Evolutionary conservation across 2,797 vertebrate species (phyloP).

Genomic region (Mallotus villosus): DNA sequence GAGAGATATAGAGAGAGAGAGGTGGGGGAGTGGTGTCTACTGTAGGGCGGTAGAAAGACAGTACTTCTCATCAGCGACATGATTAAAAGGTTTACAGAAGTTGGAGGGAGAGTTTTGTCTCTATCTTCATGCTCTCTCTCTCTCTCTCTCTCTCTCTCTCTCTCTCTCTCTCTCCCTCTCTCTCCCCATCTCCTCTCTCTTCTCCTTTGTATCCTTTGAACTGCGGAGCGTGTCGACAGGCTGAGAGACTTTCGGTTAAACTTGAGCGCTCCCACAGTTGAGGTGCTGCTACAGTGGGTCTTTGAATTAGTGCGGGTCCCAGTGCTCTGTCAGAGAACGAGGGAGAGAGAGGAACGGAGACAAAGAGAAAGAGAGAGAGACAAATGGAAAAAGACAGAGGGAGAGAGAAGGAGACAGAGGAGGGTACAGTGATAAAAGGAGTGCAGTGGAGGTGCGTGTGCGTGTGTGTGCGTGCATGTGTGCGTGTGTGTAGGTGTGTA

Average conservation of each 20-base stretch:
- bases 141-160: not conserved
- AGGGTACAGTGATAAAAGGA: not conserved
- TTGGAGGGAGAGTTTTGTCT: constrained; percentile 1
- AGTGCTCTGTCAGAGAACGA: constrained; percentile 19
- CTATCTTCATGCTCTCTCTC: constrained; percentile 4
- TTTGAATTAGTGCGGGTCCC: constrained; percentile 60
- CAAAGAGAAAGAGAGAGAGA: not conserved
- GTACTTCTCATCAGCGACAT: constrained; percentile 59
- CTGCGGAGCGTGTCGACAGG: constrained; percentile 56
- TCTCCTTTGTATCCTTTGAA: constrained; percentile 69
- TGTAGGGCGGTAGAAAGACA: constrained; percentile 16
- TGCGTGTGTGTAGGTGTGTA: not conserved
- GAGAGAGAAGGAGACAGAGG: not conserved
- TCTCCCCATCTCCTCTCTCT: constrained; percentile 17
- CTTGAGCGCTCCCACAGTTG: constrained; percentile 54
- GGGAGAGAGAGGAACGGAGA: constrained; percentile 1
- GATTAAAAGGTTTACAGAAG: constrained; percentile 68
- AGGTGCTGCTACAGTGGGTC: constrained; percentile 42
- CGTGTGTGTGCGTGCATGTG: not conserved
- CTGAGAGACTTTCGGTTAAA: constrained; percentile 58
- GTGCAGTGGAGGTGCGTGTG: no score
- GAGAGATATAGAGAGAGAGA: constrained; percentile 46
- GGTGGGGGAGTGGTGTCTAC: not conserved
- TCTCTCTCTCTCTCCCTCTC: constrained; percentile 42
- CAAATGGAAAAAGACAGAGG: not conserved